Percentiles rank a stretch among this genome's conserved stretches.
These are phyloP conservation scores for Arrhopalites spinosus DNA, from an alignment of 2,888 invertebrate genomes.

Conservation along the genomic window DNA sequence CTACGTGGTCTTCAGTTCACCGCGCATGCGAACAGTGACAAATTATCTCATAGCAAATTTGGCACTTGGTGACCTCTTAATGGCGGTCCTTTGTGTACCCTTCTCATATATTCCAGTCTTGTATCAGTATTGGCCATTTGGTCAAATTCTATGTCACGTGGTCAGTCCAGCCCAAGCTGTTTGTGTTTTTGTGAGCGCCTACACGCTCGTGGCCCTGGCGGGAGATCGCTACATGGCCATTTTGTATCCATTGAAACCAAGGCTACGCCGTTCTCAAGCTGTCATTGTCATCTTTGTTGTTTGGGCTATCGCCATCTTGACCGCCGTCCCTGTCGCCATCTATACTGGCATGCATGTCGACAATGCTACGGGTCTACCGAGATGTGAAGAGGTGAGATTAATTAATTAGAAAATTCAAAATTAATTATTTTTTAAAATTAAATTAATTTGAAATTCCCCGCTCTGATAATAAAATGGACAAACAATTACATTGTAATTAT, in stretches of 20 bases:
- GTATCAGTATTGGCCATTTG: conserved; percentile 87
- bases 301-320: conserved; percentile 71
- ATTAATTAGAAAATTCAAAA: not conserved
- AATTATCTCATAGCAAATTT: conserved; percentile 86
- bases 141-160: conserved; percentile 68
- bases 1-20: conserved; percentile 80
- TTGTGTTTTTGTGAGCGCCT: conserved; percentile 72
- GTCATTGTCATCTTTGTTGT: conserved; percentile 72
- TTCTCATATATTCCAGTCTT: conserved; percentile 83
- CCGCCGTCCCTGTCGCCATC: conserved; percentile 58
- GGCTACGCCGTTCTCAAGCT: conserved; percentile 75
- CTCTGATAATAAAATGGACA: no score
- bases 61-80: conserved; percentile 85
- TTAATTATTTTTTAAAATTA: no score
- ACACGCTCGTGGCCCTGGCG: conserved; percentile 87
- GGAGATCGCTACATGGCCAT: conserved; percentile 89
- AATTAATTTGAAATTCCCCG: no score
- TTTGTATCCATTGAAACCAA: conserved; percentile 81
- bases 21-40: conserved; percentile 88
- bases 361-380: conserved; percentile 31
- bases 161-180: conserved; percentile 62
- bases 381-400: conserved; percentile 48
- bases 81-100: conserved; percentile 88
- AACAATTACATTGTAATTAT: no score
- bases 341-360: conserved; percentile 59